Percentiles rank a stretch among this genome's conserved stretches.
Evolutionary conservation across 2,113 vertebrate genomes (phyloP).

Genomic region (Seriola dumerili): DNA sequence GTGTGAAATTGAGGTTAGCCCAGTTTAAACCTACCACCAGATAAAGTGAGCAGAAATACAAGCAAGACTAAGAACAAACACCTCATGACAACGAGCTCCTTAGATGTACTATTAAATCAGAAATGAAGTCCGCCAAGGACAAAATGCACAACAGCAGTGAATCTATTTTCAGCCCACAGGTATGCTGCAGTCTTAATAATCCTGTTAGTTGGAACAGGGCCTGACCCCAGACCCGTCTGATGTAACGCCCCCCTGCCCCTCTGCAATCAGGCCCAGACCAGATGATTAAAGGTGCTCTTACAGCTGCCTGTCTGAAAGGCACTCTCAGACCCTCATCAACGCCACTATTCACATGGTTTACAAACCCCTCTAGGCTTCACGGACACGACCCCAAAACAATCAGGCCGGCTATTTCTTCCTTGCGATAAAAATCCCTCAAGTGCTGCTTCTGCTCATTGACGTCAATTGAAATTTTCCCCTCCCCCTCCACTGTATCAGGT

Average conservation of each 20-base stretch:
- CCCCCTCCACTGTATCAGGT: constrained; percentile 41
- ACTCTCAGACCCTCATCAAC: constrained; percentile 61
- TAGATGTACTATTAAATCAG: constrained; percentile 20
- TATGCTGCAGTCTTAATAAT: constrained; percentile 72
- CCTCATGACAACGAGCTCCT: background rate
- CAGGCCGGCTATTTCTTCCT: constrained; percentile 74
- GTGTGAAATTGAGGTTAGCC: constrained; percentile 20
- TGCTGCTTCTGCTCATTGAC: constrained; percentile 72
- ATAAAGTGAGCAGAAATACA: constrained; percentile 10
- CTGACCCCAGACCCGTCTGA: constrained; percentile 55
- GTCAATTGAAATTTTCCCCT: constrained; percentile 53
- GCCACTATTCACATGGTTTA: constrained; percentile 63
- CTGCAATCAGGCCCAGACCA: constrained; percentile 68
- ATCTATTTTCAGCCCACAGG: constrained; percentile 68
- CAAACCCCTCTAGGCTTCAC: constrained; percentile 54
- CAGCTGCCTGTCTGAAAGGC: constrained; percentile 57
- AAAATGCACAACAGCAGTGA: constrained; percentile 15
- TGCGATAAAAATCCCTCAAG: constrained; percentile 59
- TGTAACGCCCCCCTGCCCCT: constrained; percentile 35
- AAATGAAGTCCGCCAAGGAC: constrained; percentile 43
- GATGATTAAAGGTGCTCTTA: constrained; percentile 66
- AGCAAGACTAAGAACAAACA: constrained; percentile 2
- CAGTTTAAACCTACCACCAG: background rate
- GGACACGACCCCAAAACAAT: constrained; percentile 74
- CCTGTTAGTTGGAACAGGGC: constrained; percentile 56